A percentile compares a stretch with the other conserved stretches of the same genome.
phyloP scores from a whole-genome alignment of 1,140 invertebrate species.

The Argopecten irradians region DNA sequence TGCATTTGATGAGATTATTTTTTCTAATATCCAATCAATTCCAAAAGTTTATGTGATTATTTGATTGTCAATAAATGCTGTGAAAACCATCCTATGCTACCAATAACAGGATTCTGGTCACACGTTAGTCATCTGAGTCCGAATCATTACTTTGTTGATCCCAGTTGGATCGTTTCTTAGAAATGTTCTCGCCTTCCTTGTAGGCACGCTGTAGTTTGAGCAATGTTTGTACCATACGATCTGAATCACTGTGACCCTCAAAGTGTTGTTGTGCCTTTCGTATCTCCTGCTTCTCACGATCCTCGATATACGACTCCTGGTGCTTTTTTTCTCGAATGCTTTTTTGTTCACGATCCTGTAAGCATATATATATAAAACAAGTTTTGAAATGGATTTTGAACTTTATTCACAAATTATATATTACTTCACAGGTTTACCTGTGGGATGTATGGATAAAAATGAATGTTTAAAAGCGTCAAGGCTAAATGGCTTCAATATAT shows the following conservation, averaged over 20 bases:
- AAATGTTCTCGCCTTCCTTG: constrained; percentile 52
- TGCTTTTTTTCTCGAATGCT: constrained; percentile 36
- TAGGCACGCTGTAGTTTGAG: constrained; percentile 56
- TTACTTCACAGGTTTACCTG: neutral
- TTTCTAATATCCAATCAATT: too few relatives aligned
- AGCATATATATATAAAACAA: neutral
- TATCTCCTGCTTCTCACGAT: constrained; percentile 44
- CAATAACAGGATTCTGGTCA: neutral
- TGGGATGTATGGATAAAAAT: neutral
- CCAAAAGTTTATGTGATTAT: too few relatives aligned
- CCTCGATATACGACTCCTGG: constrained; percentile 30
- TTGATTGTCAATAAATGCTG: constrained; percentile 16
- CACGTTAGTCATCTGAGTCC: neutral
- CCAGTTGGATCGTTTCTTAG: constrained; percentile 35
- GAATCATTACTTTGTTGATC: neutral
- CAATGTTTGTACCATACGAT: constrained; percentile 60
- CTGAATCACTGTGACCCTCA: constrained; percentile 56
- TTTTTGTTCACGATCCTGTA: constrained; percentile 22
- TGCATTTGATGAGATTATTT: too few relatives aligned
- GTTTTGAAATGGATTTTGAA: neutral
- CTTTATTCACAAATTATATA: neutral
- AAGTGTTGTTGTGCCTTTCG: constrained; percentile 59
- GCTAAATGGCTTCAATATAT: neutral
- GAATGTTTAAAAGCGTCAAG: neutral
- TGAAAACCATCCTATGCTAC: neutral